These are phyloP conservation scores for Drosophila dunni DNA, from an alignment of 1,140 invertebrate genomes.

Conservation along the genomic window DNA sequence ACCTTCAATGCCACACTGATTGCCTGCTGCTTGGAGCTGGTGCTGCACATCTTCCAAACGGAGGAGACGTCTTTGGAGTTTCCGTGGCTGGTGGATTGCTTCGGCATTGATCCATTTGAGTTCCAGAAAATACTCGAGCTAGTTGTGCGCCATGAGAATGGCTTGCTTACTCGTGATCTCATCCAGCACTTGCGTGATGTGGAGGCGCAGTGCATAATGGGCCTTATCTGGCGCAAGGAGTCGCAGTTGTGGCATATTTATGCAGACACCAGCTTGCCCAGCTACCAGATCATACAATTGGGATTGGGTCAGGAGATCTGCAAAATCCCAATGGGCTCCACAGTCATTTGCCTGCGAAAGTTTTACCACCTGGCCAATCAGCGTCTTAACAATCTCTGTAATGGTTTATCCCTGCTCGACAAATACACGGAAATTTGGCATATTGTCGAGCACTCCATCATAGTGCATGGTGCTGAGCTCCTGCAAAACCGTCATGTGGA, in stretches of 20 bases:
- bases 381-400: conserved; percentile 94
- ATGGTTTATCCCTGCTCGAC: conserved; percentile 90
- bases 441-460: conserved; percentile 95
- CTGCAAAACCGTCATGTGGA: conserved; percentile 97
- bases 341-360: conserved; percentile 85
- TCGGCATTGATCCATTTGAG: conserved; percentile 92
- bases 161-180: conserved; percentile 94
- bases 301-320: conserved; percentile 72
- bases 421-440: conserved; percentile 96
- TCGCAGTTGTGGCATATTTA: conserved; percentile 94
- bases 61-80: conserved; percentile 89
- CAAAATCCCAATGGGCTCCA: neutral
- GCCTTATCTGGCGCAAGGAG: conserved; percentile 93
- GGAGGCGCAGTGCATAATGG: conserved; percentile 97
- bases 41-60: conserved; percentile 93
- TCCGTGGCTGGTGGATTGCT: conserved; percentile 95
- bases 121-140: conserved; percentile 99
- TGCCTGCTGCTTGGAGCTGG: conserved; percentile 96
- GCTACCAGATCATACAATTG: conserved; percentile 87
- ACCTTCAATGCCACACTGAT: conserved; percentile 94
- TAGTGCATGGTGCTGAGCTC: conserved; percentile 86
- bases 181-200: conserved; percentile 98
- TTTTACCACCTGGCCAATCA: conserved; percentile 96
- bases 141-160: conserved; percentile 93
- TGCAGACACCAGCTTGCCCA: conserved; percentile 85